These are phyloP conservation scores for Nephrotoma guestfalica DNA, from an alignment of 2,888 invertebrate genomes.

Conservation along the genomic window DNA sequence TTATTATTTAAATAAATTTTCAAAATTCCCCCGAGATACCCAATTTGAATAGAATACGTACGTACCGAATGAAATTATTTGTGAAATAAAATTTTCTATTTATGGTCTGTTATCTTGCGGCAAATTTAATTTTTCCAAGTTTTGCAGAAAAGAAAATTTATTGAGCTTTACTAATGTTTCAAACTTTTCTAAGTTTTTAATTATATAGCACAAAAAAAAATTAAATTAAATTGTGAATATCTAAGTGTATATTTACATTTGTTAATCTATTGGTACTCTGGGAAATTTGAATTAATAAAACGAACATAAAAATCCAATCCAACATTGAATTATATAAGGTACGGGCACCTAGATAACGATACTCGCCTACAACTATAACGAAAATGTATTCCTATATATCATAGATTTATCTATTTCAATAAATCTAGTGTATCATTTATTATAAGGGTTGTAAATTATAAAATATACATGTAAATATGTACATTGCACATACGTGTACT, in stretches of 20 bases:
- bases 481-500: too few relatives aligned
- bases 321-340: background rate
- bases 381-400: background rate
- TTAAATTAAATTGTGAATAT: background rate
- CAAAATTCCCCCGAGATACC: background rate
- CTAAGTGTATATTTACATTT: background rate
- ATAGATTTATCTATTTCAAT: background rate
- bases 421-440: background rate
- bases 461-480: background rate
- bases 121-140: background rate
- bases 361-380: background rate
- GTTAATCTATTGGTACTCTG: background rate
- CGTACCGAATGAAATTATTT: background rate
- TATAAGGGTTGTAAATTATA: background rate
- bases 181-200: background rate
- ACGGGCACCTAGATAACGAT: background rate
- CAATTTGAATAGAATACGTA: background rate
- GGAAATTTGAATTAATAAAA: background rate
- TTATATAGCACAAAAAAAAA: background rate
- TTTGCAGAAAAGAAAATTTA: background rate
- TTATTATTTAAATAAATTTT: background rate
- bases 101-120: background rate
- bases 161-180: background rate
- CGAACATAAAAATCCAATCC: background rate
- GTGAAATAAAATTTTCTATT: background rate